Evolutionary conservation across 2,113 vertebrate species (phyloP).

Genomic region (Oxyruncus cristatus): DNA sequence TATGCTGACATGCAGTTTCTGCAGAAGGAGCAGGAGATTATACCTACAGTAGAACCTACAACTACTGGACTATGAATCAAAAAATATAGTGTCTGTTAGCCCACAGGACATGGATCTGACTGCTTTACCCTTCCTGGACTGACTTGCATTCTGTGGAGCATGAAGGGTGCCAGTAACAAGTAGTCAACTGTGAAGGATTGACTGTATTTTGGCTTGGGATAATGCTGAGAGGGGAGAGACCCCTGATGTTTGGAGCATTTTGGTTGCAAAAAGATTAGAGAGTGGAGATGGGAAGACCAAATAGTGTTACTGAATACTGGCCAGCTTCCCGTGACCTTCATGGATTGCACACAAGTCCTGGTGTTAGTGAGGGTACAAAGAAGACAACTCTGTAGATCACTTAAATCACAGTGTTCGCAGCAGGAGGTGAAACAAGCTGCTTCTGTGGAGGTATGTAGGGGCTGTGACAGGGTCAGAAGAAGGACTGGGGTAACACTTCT

Average conservation of each 20-base stretch:
- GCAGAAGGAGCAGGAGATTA: neutral
- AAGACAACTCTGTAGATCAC: neutral
- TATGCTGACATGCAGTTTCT: fast-evolving
- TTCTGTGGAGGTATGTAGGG: neutral
- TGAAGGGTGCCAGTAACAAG: neutral
- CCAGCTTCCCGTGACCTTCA: neutral
- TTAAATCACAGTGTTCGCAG: neutral
- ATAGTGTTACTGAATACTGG: neutral
- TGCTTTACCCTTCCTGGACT: neutral
- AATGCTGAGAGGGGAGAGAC: neutral
- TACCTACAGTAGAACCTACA: neutral
- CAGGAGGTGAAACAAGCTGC: neutral
- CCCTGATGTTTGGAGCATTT: neutral
- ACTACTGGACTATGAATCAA: neutral
- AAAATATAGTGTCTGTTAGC: neutral
- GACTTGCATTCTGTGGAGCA: neutral
- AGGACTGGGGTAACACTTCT: neutral
- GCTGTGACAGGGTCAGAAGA: neutral
- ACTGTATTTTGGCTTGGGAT: neutral
- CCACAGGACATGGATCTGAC: neutral
- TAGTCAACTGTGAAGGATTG: neutral
- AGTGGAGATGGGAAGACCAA: neutral
- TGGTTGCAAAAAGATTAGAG: neutral
- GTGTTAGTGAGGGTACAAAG: neutral
- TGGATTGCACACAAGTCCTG: neutral